These are phyloP conservation scores for Neolamprologus modestus DNA, from an alignment of 2,113 vertebrate genomes.

Conservation along the genomic window DNA sequence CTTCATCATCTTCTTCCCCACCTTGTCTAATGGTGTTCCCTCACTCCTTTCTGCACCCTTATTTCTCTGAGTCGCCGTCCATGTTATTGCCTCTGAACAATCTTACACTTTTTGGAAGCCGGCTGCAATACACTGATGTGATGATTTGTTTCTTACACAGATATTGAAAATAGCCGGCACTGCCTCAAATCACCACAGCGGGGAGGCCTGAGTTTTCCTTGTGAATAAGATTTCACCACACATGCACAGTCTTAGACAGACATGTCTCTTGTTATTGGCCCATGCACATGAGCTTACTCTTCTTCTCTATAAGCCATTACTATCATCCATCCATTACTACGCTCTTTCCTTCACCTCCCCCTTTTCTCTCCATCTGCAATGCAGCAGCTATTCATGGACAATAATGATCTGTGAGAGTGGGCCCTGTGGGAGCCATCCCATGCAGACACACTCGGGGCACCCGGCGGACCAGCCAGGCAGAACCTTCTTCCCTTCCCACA, in stretches of 20 bases:
- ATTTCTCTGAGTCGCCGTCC: not conserved
- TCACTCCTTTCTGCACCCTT: not conserved
- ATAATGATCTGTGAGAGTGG: constrained; percentile 31
- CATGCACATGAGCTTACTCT: constrained; percentile 44
- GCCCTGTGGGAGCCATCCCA: constrained; percentile 40
- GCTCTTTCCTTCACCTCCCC: not conserved
- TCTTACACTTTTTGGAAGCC: not conserved
- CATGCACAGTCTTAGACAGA: not conserved
- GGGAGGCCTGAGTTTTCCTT: constrained; percentile 11
- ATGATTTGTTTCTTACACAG: not conserved
- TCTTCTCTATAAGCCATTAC: constrained; percentile 32
- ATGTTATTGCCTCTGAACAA: not conserved
- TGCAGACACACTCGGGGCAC: constrained; percentile 12
- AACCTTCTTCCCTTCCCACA: constrained; percentile 2
- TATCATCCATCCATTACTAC: not conserved
- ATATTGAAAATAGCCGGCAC: not conserved
- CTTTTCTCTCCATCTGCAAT: constrained; percentile 53
- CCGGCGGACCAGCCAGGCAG: constrained; percentile 11
- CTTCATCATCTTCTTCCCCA: not conserved
- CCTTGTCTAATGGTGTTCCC: not conserved
- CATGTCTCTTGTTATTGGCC: not conserved
- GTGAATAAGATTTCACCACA: constrained; percentile 14
- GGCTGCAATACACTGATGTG: not conserved
- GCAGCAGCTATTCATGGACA: constrained; percentile 62
- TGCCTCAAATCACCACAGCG: not conserved